Evolutionary conservation across 2,113 vertebrate species (phyloP).

Genomic region (Plecotus auritus): DNA sequence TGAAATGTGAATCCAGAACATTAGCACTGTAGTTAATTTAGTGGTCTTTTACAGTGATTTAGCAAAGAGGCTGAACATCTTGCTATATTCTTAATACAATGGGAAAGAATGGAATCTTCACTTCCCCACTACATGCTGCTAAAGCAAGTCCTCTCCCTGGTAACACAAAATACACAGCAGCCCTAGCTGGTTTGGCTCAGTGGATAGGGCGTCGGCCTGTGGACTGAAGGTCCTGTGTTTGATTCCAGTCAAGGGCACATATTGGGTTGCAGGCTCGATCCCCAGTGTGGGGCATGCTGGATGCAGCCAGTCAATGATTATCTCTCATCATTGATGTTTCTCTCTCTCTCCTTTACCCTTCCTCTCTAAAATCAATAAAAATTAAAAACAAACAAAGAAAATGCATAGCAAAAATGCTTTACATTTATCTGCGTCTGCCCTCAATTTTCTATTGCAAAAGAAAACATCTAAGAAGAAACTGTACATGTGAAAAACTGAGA

Average conservation of each 20-base stretch:
- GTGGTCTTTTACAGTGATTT: background rate
- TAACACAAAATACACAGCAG: background rate
- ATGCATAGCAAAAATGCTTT: background rate
- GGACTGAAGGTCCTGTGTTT: no score
- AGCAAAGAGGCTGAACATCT: background rate
- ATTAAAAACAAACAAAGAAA: no score
- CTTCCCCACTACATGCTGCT: background rate
- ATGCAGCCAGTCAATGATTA: no score
- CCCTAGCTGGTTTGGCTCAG: no score
- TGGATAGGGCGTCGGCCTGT: no score
- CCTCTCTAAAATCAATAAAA: no score
- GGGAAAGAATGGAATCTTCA: background rate
- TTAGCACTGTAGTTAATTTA: background rate
- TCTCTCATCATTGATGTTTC: no score
- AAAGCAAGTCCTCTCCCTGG: conserved; percentile 1
- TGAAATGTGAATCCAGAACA: background rate
- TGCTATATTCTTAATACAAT: background rate
- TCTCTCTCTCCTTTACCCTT: no score
- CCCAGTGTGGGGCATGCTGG: no score
- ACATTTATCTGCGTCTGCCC: background rate
- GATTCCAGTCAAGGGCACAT: no score
- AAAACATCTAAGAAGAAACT: background rate
- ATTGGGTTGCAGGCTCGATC: no score
- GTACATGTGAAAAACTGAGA: background rate
- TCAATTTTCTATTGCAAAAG: background rate